Percentiles rank a stretch among this genome's conserved stretches.
Evolutionary conservation across 2,888 invertebrate species (phyloP).

Genomic region (Blastobasis lacticolella): DNA sequence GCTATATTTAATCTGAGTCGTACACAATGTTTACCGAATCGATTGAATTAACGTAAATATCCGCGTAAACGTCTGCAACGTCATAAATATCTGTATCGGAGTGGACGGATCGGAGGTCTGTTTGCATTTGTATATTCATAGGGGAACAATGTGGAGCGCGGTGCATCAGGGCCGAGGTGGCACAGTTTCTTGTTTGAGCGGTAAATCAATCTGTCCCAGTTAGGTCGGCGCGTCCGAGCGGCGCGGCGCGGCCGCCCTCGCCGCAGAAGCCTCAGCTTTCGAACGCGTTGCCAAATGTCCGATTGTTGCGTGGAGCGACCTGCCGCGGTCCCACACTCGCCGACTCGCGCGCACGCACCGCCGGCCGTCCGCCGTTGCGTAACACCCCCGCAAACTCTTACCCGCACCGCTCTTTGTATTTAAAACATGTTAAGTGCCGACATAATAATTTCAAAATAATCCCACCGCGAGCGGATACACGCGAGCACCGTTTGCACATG

Average conservation of each 20-base stretch:
- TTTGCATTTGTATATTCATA: conserved; percentile 54
- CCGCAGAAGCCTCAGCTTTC: conserved; percentile 56
- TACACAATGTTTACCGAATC: not conserved
- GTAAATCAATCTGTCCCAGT: conserved; percentile 67
- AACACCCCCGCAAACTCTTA: conserved; percentile 40
- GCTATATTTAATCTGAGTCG: not conserved
- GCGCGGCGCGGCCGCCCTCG: conserved; percentile 36
- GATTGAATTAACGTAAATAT: too few relatives aligned
- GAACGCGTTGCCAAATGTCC: conserved; percentile 52
- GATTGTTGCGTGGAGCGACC: conserved; percentile 18
- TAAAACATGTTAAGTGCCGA: conserved; percentile 47
- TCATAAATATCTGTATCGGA: too few relatives aligned
- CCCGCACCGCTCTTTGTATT: conserved; percentile 48
- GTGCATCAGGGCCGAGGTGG: conserved; percentile 62
- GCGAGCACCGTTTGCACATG: conserved; percentile 18
- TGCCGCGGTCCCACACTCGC: conserved; percentile 4
- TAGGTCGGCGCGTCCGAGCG: conserved; percentile 56
- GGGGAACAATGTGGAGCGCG: conserved; percentile 55
- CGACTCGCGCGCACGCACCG: conserved; percentile 15
- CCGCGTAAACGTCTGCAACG: too few relatives aligned
- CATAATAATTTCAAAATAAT: conserved; percentile 44
- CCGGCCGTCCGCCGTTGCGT: conserved; percentile 33
- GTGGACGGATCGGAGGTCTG: too few relatives aligned
- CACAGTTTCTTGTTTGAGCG: conserved; percentile 65
- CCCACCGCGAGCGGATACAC: conserved; percentile 18